These are phyloP conservation scores for Lates japonicus DNA, from an alignment of 2,797 vertebrate species.

Conservation along the genomic window DNA sequence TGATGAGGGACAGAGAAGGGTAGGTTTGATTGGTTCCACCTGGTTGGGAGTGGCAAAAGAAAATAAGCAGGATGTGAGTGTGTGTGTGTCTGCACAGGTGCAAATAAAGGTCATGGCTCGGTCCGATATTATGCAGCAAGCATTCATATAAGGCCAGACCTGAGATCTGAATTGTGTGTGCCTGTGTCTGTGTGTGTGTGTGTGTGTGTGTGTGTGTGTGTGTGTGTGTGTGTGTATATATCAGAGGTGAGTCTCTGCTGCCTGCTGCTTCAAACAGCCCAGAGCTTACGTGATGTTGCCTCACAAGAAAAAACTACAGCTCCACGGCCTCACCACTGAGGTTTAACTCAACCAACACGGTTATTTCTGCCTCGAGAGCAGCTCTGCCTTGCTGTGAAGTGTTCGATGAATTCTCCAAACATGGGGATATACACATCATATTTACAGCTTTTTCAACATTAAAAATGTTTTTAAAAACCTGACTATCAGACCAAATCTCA, in stretches of 20 bases:
- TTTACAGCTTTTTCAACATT: constrained; percentile 14
- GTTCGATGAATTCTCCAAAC: constrained; percentile 9
- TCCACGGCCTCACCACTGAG: neutral
- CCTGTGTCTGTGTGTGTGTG: neutral
- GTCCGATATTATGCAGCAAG: constrained; percentile 4
- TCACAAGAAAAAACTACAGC: neutral
- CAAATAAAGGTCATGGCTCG: constrained; percentile 33
- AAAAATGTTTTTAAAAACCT: neutral
- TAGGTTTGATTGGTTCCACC: constrained; percentile 66
- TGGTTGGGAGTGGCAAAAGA: constrained; percentile 46
- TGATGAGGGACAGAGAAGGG: constrained; percentile 36
- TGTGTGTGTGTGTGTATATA: neutral
- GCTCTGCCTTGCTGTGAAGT: constrained; percentile 20
- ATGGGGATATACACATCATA: constrained; percentile 25
- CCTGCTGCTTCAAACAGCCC: constrained; percentile 22
- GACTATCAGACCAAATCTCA: constrained; percentile 41
- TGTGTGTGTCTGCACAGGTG: neutral
- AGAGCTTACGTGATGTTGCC: neutral
- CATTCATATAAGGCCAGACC: neutral
- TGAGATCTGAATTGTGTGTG: neutral
- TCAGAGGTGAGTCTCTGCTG: constrained; percentile 18
- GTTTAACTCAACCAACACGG: constrained; percentile 21
- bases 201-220: neutral
- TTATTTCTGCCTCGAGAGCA: constrained; percentile 15
- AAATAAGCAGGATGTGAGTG: constrained; percentile 33